Base-by-base conservation (phyloP, 2,888 invertebrate species). In the Teleogryllus oceanicus region DNA sequence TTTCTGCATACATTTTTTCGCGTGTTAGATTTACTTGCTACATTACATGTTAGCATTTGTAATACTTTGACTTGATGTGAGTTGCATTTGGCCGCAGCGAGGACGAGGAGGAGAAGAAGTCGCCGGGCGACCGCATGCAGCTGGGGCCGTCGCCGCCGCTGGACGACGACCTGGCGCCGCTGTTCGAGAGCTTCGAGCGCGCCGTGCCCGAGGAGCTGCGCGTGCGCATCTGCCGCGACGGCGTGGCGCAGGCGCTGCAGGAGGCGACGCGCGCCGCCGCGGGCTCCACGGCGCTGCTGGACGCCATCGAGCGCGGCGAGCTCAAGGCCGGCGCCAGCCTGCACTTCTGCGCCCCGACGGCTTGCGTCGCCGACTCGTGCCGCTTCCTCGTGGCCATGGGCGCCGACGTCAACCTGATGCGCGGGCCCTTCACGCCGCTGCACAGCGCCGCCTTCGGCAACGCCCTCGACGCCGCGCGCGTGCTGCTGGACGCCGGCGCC, bases 371-470 rank as follows among this genome's bases (percentile, higher is more conserved):
- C 78, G 91, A 92, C 21, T 92, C 94, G 82, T 91, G 93, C 12
- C 90, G 89, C 83, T 93, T 91, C 85, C 89, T 95, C 78, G 89
- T 95, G 77, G 87, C 90, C 50, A 90, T 91, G 84, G 93, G 92
- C 2, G 90, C 91, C 83, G 92, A 92, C 84, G 90, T 94, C 12
- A 92, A 93, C 87, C 89, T 91, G 78, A 90, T 91, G 85, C 90
- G 91, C 81, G 92, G 93, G 85, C 91, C 92, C 84, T 94, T 94
- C 85, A 93, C 94, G 77, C 95, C 96, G 1, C 89, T 97, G 81
- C 96, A 97, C 87, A 96, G 95, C 86, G 95, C 96, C 18, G 96
- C 96, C 51, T 95, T 96, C 87, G 95, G 96, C 18, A 94, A 96
- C 85, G 93, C 95, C 82, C 91, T 92, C 79, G 92, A 94, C 84